Base-by-base conservation (phyloP, 1,140 invertebrate species). In the Drosophila rufa region DNA sequence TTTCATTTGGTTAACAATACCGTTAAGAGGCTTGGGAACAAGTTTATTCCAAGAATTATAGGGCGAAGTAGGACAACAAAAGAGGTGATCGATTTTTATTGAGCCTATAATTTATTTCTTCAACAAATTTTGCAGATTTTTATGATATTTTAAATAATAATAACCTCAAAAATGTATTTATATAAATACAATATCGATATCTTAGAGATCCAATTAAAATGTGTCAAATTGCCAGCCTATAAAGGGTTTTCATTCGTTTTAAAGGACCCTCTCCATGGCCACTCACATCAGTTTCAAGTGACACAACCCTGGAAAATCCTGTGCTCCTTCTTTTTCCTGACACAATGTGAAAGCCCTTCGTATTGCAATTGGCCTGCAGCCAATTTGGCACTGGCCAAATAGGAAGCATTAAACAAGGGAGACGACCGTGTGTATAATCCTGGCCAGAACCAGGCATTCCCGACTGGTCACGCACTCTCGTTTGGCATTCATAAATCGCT, bases 401-500 rank as follows among this genome's bases (percentile, higher is more conserved):
- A 36, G 30, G 30, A 22, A 43, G 27, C 45, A 67, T 68, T 51
- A 38, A 12, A 38, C 40, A 38, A 22, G 33, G 14, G 42, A 30
- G 53, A 14, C 27, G 6, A n/a, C n/a, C 22, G 22, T 17, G 48
- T 46, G 22, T 19, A 30, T 50, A 69, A 43, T 68, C 66, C 66
- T 66, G 25, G 27, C 50, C 50, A 71, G 70, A 40, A 59, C 17
- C 46, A 30, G 40, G n/a, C 6, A 38, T 30, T 45, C 27, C 55
- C 15, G 38, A 33, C 57, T 80, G 64, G 55, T 70, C 66, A 56
- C 42, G 82, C 51, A 83, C 75, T 60, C 58, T 64, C 66, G 50
- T 76, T 71, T 77, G 66, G 58, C 71, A 79, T 77, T 73, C 83
- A 87, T 83, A 86, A 86, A 87, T 85, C 83, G 82, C 69, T 86